Evolutionary conservation across 2,113 vertebrate genomes (phyloP).

Genomic region (Euleptes europaea): DNA sequence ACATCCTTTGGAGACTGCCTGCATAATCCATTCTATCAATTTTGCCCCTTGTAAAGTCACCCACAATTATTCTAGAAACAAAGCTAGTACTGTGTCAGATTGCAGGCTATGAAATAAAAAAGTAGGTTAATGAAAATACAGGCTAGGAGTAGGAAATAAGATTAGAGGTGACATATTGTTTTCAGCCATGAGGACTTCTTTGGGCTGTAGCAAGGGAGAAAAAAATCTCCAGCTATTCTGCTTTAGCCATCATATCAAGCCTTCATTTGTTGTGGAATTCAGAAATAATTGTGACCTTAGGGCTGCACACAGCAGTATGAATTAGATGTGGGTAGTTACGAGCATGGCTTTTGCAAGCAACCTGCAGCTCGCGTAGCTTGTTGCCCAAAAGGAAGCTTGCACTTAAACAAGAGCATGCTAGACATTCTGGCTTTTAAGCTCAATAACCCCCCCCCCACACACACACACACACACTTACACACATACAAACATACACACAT

Average conservation of each 20-base stretch:
- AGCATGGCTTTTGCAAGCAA: not conserved
- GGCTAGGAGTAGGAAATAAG: conserved; percentile 48
- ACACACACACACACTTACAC: too few relatives aligned
- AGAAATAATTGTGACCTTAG: conserved; percentile 73
- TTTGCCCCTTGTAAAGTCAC: not conserved
- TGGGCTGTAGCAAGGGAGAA: conserved; percentile 30
- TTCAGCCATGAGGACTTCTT: conserved; percentile 61
- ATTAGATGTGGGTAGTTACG: conserved; percentile 49
- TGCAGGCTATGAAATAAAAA: conserved; percentile 38
- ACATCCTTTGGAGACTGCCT: not conserved
- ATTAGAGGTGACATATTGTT: conserved; percentile 65
- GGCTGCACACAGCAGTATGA: conserved; percentile 54
- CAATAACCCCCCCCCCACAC: conserved; percentile 44
- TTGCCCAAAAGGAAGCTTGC: conserved; percentile 56
- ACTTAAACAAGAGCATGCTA: conserved; percentile 44
- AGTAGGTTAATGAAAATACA: conserved; percentile 49
- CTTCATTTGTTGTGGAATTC: conserved; percentile 62
- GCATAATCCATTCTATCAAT: not conserved
- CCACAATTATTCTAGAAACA: conserved; percentile 13
- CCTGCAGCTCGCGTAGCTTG: conserved; percentile 38
- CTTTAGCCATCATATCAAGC: conserved; percentile 47
- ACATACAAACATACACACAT: too few relatives aligned
- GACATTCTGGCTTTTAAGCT: conserved; percentile 37
- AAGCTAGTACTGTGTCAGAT: conserved; percentile 32
- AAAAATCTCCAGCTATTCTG: conserved; percentile 33